Evolutionary conservation across 2,888 invertebrate genomes (phyloP), one percentile per base, ranked within the genome.

Genomic region (Colostygia pectinataria): DNA sequence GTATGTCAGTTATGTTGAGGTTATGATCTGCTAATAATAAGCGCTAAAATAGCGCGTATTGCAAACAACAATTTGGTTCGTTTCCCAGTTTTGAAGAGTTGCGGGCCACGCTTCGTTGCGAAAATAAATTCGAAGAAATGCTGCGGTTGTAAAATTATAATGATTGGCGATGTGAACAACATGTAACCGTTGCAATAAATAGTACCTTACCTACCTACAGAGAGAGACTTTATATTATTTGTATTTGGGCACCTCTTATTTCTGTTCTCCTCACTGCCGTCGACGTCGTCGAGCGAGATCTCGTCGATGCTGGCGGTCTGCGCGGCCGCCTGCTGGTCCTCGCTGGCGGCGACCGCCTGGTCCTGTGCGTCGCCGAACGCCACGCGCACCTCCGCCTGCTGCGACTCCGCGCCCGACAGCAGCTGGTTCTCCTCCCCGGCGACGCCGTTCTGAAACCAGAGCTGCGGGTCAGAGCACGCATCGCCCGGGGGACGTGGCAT

Each of bases 251-350:
- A 89, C 91, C 96, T 92, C 82, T 96, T 97, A 83, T 96, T 95
- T 72, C 96, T 92, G 81, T 95, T 94, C 77, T 95, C 95, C 73
- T 95, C 94, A 69, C 93, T 93, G 67, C 83, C 91, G 64, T 94
- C 95, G 45, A 92, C 91, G 67, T 95, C 94, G 60, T 94, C 93
- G 63, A 95, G 85, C 2, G 93, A 91, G 69, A 95, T 92, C 72
- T 95, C 93, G 68, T 93, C 94, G 60, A 95, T 92, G 66, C 91
- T 91, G 52, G 93, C 93, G 40, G 92, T 93, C 66, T 93, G 92
- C 38, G 93, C 92, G 14, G 92, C 91, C 37, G 91, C 73, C 55
- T 83, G 80, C 65, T 90, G 89, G 69, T 90, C 90, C 27, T 83
- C 33, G 33, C 33, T 20, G 10, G 33, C 33, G 20, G 33, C 80